These are phyloP conservation scores for Formica selysi DNA, from an alignment of 1,140 invertebrate species.

Conservation along the genomic window DNA sequence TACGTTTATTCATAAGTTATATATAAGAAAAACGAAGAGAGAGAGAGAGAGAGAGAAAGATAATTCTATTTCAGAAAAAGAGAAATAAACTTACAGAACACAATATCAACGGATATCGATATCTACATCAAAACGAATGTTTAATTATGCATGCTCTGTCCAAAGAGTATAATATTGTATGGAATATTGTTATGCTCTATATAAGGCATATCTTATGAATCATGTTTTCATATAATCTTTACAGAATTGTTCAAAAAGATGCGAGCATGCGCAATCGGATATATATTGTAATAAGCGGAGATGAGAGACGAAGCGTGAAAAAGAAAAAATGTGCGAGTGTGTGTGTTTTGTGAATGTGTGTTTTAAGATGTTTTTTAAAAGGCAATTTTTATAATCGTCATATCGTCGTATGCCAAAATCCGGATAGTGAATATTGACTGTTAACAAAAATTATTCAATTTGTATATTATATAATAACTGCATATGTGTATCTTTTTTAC, in stretches of 20 bases:
- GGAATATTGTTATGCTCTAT: constrained; percentile 59
- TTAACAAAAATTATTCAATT: constrained; percentile 52
- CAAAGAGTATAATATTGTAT: constrained; percentile 55
- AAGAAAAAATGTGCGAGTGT: constrained; percentile 11
- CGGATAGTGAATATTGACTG: constrained; percentile 53
- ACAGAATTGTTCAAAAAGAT: constrained; percentile 56
- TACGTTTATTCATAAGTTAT: constrained; percentile 41
- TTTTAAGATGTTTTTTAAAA: constrained; percentile 53
- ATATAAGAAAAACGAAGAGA: not conserved
- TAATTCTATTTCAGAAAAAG: constrained; percentile 31
- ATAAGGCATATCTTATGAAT: constrained; percentile 49
- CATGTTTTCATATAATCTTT: constrained; percentile 58
- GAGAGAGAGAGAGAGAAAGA: not conserved
- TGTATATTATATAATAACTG: constrained; percentile 55
- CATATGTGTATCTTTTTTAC: constrained; percentile 33
- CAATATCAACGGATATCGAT: constrained; percentile 41
- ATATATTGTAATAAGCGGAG: constrained; percentile 58
- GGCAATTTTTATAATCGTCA: constrained; percentile 66
- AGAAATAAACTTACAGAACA: constrained; percentile 14
- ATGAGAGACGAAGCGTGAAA: constrained; percentile 7
- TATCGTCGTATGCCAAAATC: constrained; percentile 60
- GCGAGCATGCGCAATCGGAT: constrained; percentile 39
- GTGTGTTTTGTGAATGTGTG: constrained; percentile 48
- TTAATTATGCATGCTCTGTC: constrained; percentile 58
- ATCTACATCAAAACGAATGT: constrained; percentile 44